These are phyloP conservation scores for Trissolcus japonicus DNA, from an alignment of 2,888 invertebrate species.

Conservation along the genomic window DNA sequence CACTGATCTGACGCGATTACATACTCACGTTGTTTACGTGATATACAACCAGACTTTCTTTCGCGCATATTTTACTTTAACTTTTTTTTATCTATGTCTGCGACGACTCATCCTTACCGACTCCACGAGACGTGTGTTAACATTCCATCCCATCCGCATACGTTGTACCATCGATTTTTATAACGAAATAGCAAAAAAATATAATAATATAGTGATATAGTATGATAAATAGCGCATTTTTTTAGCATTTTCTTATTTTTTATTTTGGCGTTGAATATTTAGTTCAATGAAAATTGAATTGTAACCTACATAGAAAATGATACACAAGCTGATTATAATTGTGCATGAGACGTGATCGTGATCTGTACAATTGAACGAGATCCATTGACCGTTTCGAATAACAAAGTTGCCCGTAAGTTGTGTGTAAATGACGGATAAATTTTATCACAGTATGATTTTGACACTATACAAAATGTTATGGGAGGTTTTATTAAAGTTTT, in stretches of 20 bases:
- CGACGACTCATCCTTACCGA: constrained; percentile 35
- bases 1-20: constrained; percentile 72
- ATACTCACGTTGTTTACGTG: constrained; percentile 60
- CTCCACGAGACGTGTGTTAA: constrained; percentile 12
- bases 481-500: too few species aligned
- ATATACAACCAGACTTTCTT: constrained; percentile 45
- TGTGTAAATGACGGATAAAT: too few species aligned
- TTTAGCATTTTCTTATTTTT: background rate
- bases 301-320: constrained; percentile 59
- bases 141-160: too few species aligned
- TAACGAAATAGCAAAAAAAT: background rate
- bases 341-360: constrained; percentile 57
- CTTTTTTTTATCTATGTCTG: constrained; percentile 44
- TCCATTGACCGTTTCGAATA: constrained; percentile 64
- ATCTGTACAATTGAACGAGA: constrained; percentile 43
- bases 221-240: too few species aligned
- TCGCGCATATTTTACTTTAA: constrained; percentile 46
- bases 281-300: constrained; percentile 18
- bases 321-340: constrained; percentile 48
- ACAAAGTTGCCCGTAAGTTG: constrained; percentile 59
- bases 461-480: too few species aligned
- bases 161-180: constrained; percentile 12
- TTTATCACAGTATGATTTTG: too few species aligned
- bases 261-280: too few species aligned
- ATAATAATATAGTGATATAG: background rate